Conservation (phyloP, 2,113 vertebrate species). For the Entomyzon cyanotis region DNA sequence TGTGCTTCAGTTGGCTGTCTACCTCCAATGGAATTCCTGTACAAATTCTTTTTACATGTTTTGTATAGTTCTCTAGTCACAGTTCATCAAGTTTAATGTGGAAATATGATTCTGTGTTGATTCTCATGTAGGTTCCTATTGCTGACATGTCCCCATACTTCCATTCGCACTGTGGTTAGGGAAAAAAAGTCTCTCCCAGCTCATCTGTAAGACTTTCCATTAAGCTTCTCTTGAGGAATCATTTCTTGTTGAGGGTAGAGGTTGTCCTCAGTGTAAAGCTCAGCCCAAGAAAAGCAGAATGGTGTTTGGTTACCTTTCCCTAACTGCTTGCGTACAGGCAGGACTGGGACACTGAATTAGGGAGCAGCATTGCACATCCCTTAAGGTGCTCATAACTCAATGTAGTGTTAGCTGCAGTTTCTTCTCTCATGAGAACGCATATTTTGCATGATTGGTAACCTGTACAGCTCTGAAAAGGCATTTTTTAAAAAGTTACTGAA, state of each 20-base stretch:
- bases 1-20: not conserved
- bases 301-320: not conserved
- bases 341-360: not conserved
- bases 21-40: not conserved
- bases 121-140: not conserved
- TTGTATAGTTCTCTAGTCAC: not conserved
- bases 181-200: not conserved
- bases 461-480: not conserved
- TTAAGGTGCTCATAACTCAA: not conserved
- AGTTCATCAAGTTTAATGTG: not conserved
- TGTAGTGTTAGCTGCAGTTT: not conserved
- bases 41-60: rapidly evolving
- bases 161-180: rapidly evolving
- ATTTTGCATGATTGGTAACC: rapidly evolving
- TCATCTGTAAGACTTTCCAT: not conserved
- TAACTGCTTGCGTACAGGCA: not conserved
- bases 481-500: not conserved
- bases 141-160: rapidly evolving
- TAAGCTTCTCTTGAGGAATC: not conserved
- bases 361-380: not conserved
- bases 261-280: not conserved
- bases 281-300: not conserved
- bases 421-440: rapidly evolving
- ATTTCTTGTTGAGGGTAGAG: not conserved
- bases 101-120: not conserved